phyloP scores from a whole-genome alignment of 2,113 vertebrate genomes.

The Henicopernis longicauda region DNA sequence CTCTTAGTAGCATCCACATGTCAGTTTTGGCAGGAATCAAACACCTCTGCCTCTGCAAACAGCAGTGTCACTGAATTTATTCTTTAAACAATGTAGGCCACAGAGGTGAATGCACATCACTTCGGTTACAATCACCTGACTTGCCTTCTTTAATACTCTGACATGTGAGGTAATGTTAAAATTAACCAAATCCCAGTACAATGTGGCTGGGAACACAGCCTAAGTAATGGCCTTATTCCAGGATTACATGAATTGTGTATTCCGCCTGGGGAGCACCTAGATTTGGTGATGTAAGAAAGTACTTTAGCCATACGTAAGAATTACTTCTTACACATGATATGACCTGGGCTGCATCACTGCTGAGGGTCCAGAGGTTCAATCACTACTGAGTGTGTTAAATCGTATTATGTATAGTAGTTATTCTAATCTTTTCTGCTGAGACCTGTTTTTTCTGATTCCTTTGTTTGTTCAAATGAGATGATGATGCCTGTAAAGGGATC shows the following conservation, averaged over 20 bases:
- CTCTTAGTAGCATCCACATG: background rate
- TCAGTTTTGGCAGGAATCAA: background rate
- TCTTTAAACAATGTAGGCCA: background rate
- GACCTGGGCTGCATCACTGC: background rate
- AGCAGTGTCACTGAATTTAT: background rate
- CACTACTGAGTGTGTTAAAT: background rate
- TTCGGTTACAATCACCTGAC: background rate
- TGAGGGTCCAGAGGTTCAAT: background rate
- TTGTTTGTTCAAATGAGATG: background rate
- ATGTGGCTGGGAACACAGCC: background rate
- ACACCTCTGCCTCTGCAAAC: background rate
- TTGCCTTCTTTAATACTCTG: background rate
- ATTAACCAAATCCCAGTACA: background rate
- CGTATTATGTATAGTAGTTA: background rate
- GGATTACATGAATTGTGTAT: background rate
- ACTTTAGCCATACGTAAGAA: background rate
- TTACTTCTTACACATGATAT: background rate
- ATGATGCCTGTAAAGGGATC: background rate
- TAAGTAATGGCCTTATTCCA: background rate
- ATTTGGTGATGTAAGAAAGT: background rate
- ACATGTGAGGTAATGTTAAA: background rate
- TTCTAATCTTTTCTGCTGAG: background rate
- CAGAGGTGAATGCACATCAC: background rate
- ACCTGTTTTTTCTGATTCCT: background rate
- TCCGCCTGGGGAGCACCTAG: background rate